phyloP scores from a whole-genome alignment of 2,113 vertebrate genomes.

The Gulo gulo region DNA sequence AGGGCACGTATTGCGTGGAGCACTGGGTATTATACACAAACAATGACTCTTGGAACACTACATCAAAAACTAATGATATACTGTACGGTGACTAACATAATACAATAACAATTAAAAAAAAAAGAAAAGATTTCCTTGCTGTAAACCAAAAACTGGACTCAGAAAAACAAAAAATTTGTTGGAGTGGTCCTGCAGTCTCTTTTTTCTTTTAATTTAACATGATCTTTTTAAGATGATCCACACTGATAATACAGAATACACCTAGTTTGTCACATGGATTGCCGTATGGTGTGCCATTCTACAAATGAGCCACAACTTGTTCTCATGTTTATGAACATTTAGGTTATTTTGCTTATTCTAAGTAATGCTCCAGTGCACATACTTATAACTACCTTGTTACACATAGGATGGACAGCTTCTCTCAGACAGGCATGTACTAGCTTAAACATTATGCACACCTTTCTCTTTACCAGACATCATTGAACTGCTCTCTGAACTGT shows the following conservation, averaged over 20 bases:
- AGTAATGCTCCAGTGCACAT: not conserved
- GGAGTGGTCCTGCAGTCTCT: not conserved
- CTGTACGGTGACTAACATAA: too few relatives aligned
- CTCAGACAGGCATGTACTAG: not conserved
- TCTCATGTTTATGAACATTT: not conserved
- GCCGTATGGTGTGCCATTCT: not conserved
- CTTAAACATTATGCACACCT: not conserved
- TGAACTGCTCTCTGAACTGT: not conserved
- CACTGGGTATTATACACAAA: too few relatives aligned
- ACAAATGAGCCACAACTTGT: not conserved
- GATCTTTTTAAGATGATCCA: not conserved
- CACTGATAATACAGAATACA: not conserved
- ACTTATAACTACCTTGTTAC: not conserved
- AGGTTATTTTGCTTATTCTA: not conserved
- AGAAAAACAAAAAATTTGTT: not conserved
- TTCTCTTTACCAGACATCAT: not conserved
- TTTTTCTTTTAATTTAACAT: not conserved
- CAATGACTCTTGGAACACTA: too few relatives aligned
- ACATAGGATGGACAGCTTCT: not conserved
- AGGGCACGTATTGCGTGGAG: too few relatives aligned
- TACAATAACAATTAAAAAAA: too few relatives aligned
- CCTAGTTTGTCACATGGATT: not conserved
- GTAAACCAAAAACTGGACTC: not conserved
- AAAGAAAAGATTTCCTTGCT: not conserved
- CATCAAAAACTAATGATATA: too few relatives aligned